phyloP scores from a whole-genome alignment of 1,140 invertebrate species.

The Steinernema khuongi region DNA sequence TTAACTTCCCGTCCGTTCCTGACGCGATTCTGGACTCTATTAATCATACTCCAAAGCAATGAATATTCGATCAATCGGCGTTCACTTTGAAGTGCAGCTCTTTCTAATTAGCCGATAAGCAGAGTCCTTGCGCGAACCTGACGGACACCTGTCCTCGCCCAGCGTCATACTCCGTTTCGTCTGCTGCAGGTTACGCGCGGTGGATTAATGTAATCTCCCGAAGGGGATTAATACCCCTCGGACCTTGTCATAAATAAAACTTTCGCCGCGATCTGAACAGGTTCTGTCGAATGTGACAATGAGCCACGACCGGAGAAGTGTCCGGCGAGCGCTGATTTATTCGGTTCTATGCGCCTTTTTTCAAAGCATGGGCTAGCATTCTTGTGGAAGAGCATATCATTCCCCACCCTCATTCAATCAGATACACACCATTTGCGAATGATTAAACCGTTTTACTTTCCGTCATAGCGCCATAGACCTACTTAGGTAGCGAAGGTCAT shows the following conservation, averaged over 20 bases:
- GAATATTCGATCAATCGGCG: background rate
- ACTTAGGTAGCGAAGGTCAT: too few species aligned
- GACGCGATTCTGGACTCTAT: background rate
- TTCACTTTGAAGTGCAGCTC: background rate
- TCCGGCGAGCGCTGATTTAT: too few species aligned
- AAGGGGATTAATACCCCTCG: background rate
- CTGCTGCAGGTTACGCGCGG: background rate
- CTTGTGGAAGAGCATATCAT: too few species aligned
- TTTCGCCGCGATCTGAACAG: background rate
- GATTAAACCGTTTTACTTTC: too few species aligned
- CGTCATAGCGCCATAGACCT: too few species aligned
- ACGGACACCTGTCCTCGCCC: background rate
- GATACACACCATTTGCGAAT: too few species aligned
- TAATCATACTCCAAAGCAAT: background rate
- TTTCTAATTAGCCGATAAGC: background rate
- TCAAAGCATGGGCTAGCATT: too few species aligned
- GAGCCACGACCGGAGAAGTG: too few species aligned
- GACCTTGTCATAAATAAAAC: constrained; percentile 9
- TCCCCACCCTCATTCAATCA: too few species aligned
- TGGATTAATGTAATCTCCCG: constrained; percentile 7
- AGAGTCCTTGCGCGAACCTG: background rate
- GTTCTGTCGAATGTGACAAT: too few species aligned
- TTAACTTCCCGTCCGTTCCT: background rate
- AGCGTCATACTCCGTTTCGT: background rate
- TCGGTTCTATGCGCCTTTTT: too few species aligned